Evolutionary conservation across 2,797 vertebrate species (phyloP), one percentile per base, ranked within the genome.

Genomic region (Australoheros facetus): DNA sequence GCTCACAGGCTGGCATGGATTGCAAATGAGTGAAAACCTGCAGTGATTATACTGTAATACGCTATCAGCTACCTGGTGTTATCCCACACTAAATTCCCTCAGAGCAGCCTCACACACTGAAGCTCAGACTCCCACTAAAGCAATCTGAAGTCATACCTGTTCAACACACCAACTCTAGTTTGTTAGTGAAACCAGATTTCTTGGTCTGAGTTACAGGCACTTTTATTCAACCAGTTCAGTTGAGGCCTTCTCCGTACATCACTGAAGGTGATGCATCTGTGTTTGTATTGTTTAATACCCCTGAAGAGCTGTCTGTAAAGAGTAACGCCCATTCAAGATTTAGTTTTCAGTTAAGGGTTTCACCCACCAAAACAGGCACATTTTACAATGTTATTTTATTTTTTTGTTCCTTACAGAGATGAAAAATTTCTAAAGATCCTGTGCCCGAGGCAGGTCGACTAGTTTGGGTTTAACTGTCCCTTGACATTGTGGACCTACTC

Each of bases 11-110:
- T 81, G 69, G 53, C 80, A 62, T 28, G 19, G 84, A 87, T 90
- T 88, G 80, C 87, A 92, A 91, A 93, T 83, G 77, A 92, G 83
- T 81, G 69, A 53, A 84, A 85, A 84, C 72, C 84, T 87, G 90
- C 83, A 81, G 87, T 87, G 85, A 88, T 88, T 83, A 74, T 57
- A 34, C 66, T 74, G 81, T 89, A 88, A 85, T 60, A 78, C 78
- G 60, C 89, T 71, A 73, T 79, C 85, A 88, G 74, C 81, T 85
- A 80, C 85, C 82, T 70, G 69, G 32, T 75, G 80, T 71, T 75
- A 76, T 62, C 70, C 72, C 71, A 55, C 62, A 58, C 13, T 72
- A 37, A 75, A 86, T 80, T 73, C 80, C 79, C 78, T 78, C 74
- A 73, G 10, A 64, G 78, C 73, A 69, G 80, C 80, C 77, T 56